Evolutionary conservation across 2,113 vertebrate species (phyloP).

Genomic region (Podiceps cristatus): DNA sequence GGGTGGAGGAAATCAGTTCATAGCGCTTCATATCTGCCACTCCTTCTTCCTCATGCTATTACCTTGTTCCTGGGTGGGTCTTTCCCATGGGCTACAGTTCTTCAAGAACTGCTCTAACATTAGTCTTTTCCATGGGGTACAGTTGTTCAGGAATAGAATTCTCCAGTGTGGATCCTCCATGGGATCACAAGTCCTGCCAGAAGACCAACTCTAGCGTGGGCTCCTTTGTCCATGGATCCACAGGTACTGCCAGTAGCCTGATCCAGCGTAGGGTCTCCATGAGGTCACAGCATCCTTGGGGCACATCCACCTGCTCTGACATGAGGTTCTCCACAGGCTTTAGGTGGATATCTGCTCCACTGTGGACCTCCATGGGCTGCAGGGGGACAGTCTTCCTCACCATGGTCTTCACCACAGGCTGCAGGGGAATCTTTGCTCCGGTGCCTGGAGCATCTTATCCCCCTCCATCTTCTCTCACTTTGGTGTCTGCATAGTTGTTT

Average conservation of each 20-base stretch:
- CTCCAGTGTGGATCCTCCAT: background rate
- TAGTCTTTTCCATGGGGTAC: background rate
- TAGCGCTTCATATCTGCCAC: accelerated
- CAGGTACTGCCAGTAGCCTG: background rate
- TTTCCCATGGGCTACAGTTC: background rate
- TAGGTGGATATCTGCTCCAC: background rate
- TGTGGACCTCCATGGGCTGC: too few species aligned
- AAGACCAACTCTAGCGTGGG: background rate
- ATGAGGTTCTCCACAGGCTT: background rate
- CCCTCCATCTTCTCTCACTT: background rate
- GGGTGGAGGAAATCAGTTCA: background rate
- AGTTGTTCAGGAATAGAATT: background rate
- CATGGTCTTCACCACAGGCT: background rate
- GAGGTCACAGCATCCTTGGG: background rate
- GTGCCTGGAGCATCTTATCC: background rate
- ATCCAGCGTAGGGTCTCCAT: accelerated
- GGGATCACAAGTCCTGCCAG: background rate
- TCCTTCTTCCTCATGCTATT: background rate
- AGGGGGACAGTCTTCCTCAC: background rate
- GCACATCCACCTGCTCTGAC: background rate
- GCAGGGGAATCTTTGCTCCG: background rate
- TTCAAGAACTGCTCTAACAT: background rate
- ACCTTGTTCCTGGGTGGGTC: background rate
- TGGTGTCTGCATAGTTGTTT: background rate
- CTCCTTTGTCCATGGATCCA: accelerated